Evolutionary conservation across 2,888 invertebrate genomes (phyloP).

Genomic region (Drepanosiphum platanoidis): DNA sequence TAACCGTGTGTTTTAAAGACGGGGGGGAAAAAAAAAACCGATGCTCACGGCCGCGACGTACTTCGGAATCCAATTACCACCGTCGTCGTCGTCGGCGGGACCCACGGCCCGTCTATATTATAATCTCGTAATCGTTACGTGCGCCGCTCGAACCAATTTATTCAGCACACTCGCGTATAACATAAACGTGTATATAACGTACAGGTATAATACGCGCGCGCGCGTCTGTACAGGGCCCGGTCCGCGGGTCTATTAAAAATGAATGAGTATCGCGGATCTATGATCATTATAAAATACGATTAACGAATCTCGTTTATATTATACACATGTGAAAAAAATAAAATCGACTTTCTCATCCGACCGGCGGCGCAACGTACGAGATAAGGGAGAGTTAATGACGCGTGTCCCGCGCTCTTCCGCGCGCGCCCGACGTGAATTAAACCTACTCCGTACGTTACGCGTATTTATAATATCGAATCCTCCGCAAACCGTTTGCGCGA

Average conservation of each 20-base stretch:
- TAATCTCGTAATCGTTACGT: slow-evolving; percentile 53
- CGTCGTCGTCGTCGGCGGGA: not conserved
- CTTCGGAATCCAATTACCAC: slow-evolving; percentile 43
- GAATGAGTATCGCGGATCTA: slow-evolving; percentile 44
- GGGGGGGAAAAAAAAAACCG: no score
- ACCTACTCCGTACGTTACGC: not conserved
- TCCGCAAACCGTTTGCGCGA: not conserved
- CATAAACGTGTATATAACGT: not conserved
- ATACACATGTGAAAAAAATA: no score
- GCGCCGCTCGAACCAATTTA: slow-evolving; percentile 42
- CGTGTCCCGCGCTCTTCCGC: not conserved
- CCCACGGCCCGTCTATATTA: not conserved
- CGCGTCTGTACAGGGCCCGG: not conserved
- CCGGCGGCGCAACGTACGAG: not conserved
- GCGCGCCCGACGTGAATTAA: slow-evolving; percentile 34
- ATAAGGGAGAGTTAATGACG: slow-evolving; percentile 41
- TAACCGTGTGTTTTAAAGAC: not conserved
- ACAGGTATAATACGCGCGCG: not conserved
- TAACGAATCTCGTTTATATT: slow-evolving; percentile 55
- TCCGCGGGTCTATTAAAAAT: slow-evolving; percentile 37
- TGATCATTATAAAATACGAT: slow-evolving; percentile 40
- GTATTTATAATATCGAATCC: no score
- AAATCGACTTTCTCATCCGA: slow-evolving; percentile 35
- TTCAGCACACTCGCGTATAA: slow-evolving; percentile 3
- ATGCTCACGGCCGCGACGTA: not conserved